phyloP scores from a whole-genome alignment of 2,113 vertebrate genomes.

The Cryptomyrus ogoouensis region DNA sequence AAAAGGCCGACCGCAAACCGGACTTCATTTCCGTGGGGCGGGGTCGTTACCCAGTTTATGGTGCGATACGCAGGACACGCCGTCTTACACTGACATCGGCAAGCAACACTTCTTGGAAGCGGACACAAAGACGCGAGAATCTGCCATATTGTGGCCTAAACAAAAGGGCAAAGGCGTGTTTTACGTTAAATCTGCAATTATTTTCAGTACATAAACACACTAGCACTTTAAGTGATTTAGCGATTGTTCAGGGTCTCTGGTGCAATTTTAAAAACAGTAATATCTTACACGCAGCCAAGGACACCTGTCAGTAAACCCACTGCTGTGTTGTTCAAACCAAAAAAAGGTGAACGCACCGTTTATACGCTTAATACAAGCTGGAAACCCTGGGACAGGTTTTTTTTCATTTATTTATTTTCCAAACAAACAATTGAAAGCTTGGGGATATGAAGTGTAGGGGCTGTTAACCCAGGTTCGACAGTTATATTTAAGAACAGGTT shows the following conservation, averaged over 20 bases:
- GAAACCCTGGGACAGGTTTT: background rate
- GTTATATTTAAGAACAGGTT: background rate
- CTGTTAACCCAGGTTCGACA: background rate
- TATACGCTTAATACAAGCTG: background rate
- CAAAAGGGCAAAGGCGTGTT: background rate
- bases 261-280: background rate
- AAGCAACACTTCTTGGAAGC: background rate
- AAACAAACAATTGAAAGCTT: constrained; percentile 1
- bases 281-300: background rate
- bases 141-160: background rate
- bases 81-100: background rate
- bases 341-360: background rate
- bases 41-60: background rate
- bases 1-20: background rate
- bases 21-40: background rate
- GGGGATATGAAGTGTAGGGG: background rate
- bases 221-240: background rate
- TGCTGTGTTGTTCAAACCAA: background rate
- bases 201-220: background rate
- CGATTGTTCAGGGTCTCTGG: background rate
- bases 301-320: background rate
- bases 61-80: background rate
- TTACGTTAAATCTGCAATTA: background rate
- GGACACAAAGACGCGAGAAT: background rate
- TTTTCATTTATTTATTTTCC: background rate